Evolutionary conservation across 2,113 vertebrate species (phyloP), one percentile per base, ranked within the genome.

Genomic region (Apistogramma diplotaenia): DNA sequence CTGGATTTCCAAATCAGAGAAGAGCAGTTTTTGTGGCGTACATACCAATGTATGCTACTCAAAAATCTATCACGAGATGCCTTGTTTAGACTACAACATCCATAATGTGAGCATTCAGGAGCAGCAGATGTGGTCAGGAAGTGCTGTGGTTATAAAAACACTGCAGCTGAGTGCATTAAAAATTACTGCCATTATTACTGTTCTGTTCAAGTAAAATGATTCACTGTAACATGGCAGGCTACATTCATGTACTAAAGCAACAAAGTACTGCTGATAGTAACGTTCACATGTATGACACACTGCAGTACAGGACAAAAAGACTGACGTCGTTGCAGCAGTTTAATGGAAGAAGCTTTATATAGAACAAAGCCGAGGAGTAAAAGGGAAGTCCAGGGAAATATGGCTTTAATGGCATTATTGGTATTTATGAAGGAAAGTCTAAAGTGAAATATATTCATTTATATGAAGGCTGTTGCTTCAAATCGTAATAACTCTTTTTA

Each of bases 281-380:
- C 25, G 18, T 81, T 75, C 53, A 76, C 59, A 77, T 90, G 79
- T 82, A 90, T 93, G 92, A 90, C 78, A 76, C 54, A 79, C 87
- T 91, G 93, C 91, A 92, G 89, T 83, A 77, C 87, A 87, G 91
- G 81, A 85, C 67, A 78, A 29, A 60, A 74, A 84, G 35, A 29
- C 57, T 93, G 93, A 93, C 79, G 71, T 94, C 87, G 93, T 55
- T 93, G 91, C 91, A 91, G 91, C 71, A 92, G 84, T 60, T 82
- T 81, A 83, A 83, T 86, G 81, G 84, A 80, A 81, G 75, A 80
- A 82, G 85, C 67, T 60, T 59, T 53, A 53, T 43, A n/a, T 49
- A 33, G 35, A 79, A 84, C 53, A 82, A 43, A 51, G 65, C 76
- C 23, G 37, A 21, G 21, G 35, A 21, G 25, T 43, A 57, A 65